Percentiles rank a stretch among this genome's conserved stretches.
phyloP scores from a whole-genome alignment of 1,140 invertebrate species.

The Procambarus clarkii region DNA sequence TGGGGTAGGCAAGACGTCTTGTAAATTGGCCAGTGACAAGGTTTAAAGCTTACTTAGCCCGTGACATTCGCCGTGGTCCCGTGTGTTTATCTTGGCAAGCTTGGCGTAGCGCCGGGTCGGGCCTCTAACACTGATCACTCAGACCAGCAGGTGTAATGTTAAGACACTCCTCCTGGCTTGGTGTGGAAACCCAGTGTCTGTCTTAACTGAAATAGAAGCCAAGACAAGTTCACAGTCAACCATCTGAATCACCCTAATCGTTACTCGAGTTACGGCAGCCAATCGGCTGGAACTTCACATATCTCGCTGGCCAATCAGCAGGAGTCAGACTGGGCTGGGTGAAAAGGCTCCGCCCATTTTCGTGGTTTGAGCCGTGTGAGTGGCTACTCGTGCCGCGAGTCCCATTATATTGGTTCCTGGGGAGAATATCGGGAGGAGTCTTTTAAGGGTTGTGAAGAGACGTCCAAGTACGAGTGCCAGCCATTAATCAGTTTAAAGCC shows the following conservation, averaged over 20 bases:
- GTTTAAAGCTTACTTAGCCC: too few species aligned
- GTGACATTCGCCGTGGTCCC: too few species aligned
- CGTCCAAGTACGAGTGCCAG: conserved; percentile 37
- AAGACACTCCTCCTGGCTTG: neutral
- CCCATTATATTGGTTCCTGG: neutral
- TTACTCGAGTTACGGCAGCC: conserved; percentile 38
- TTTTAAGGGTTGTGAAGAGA: neutral
- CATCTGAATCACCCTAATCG: conserved; percentile 51
- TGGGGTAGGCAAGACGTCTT: too few species aligned
- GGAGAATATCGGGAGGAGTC: conserved; percentile 18
- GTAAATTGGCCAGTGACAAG: too few species aligned
- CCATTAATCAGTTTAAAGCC: conserved; percentile 62
- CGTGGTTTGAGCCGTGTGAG: conserved; percentile 4
- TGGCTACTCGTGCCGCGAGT: conserved; percentile 36
- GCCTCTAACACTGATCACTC: too few species aligned
- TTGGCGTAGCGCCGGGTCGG: too few species aligned
- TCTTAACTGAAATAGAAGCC: conserved; percentile 39
- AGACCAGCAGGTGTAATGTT: too few species aligned
- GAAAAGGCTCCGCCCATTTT: conserved; percentile 7
- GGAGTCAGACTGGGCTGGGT: neutral
- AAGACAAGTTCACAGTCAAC: conserved; percentile 24
- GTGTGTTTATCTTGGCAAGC: too few species aligned
- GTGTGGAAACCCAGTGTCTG: conserved; percentile 20
- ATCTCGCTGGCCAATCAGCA: neutral
- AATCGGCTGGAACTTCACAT: conserved; percentile 27